Evolutionary conservation across 2,888 invertebrate genomes (phyloP), one percentile per base, ranked within the genome.

Genomic region (Bruchidius siliquastri): DNA sequence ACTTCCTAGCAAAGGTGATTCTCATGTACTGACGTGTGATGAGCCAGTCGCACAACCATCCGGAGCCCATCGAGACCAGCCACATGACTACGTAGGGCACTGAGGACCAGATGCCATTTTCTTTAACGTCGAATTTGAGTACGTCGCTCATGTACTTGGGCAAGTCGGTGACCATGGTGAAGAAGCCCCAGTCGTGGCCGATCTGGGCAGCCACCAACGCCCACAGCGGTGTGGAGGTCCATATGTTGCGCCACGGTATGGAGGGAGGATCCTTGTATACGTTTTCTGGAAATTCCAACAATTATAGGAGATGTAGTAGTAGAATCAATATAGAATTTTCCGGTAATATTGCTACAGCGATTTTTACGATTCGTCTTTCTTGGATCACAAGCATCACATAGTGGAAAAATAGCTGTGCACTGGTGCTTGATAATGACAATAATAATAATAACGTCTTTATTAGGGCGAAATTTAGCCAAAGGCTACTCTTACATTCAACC

Each of bases 201-300:
- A 91, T 87, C 88, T 93, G 93, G 76, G 94, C 94, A 71, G 90
- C 90, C 18, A 94, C 90, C n/a, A 94, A 84, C 0, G 94, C 94
- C 90, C 93, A 91, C 73, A 94, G 87, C 0, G 94, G 93, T 1
- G 90, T 87, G 0, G 91, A 94, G 73, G 88, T 92, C 20, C 93
- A 86, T 72, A 95, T 92, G 0, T 88, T 88, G 80, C 88, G 89
- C 93, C 94, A 94, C 0, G 94, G 94, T 30, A 92, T 92, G 0
- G 90, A 72, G 21, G 22, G 68, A 10, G 77, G 79, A 77, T 84
- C 81, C 76, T 81, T 76, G 2, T 78, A 76, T 13, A 79, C 79
- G 69, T 77, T 79, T 69, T 77, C 80, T 80, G 69, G 2, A 74
- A 74, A 22, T 68, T 20, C 68, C 13, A 4, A 20, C 13, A 21